Evolutionary conservation across 1,140 invertebrate species (phyloP), one percentile per base, ranked within the genome.

Genomic region (Tetramorium simillimum): DNA sequence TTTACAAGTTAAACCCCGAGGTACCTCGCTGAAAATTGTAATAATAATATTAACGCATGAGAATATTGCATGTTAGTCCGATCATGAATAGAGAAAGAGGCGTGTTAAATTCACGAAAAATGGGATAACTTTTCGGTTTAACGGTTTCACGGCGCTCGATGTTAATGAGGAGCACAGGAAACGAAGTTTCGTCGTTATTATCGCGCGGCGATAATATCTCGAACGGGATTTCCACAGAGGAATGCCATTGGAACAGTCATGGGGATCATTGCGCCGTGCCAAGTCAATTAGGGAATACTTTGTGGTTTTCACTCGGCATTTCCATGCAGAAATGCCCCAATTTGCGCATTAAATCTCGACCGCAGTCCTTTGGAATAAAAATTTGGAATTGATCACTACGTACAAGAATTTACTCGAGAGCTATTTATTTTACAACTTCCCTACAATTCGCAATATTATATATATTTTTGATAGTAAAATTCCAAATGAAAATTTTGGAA

Each of bases 271-370:
- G 33, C 33, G 40, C 28, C 6, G 46, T 49, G 18, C 5, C 56
- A 21, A 75, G 14, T 84, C 80, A 84, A 84, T 84, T 84, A 84
- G 69, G 24, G 9, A 84, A 84, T 84, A 84, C 24, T 84, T 75
- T 9, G 56, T 70, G 70, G 53, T 46, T 72, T 60, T n/a, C 33
- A 40, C 1, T 21, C 16, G 28, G 51, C 69, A 28, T 28, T 73
- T 84, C 18, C 18, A 14, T 28, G 28, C 28, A 37, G 33, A 4
- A 4, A 53, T 7, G n/a, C 14, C 24, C 18, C 37, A 37, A 82
- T 82, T 73, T 24, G 21, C 53, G 24, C 24, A 10, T 58, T 82
- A 58, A 82, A 73, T 82, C 24, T 73, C 16, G 24, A 73, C n/a
- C n/a, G 46, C 37, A 70, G 49, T 56, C 40, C 40, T 70, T 58